These are phyloP conservation scores for Limnephilus marmoratus DNA, from an alignment of 2,888 invertebrate species.

Conservation along the genomic window DNA sequence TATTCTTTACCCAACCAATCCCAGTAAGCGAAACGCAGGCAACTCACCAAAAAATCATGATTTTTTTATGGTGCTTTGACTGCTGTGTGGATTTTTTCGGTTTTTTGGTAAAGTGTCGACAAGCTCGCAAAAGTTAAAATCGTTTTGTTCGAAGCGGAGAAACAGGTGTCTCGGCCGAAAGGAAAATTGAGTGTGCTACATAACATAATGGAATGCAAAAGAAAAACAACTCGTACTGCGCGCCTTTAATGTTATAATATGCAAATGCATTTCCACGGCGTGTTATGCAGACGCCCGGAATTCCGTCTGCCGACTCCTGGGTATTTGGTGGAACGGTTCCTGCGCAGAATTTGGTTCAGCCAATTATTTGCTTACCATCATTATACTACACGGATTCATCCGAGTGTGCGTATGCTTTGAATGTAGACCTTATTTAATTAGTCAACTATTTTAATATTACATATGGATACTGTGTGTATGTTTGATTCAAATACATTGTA, in stretches of 20 bases:
- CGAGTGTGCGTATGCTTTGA: background rate
- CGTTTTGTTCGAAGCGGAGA: constrained; percentile 16
- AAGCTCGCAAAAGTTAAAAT: background rate
- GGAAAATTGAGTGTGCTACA: constrained; percentile 35
- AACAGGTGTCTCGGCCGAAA: constrained; percentile 40
- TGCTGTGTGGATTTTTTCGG: background rate
- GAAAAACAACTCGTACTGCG: constrained; percentile 26
- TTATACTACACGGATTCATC: background rate
- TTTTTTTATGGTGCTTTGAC: background rate
- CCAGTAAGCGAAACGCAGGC: background rate
- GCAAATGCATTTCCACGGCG: constrained; percentile 21
- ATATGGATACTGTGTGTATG: no score
- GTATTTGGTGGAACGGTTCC: background rate
- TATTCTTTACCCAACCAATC: background rate
- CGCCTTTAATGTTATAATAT: background rate
- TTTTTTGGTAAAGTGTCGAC: background rate
- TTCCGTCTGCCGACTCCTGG: background rate
- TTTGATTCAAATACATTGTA: no score
- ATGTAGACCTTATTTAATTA: background rate
- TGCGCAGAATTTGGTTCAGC: background rate
- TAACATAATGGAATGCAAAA: constrained; percentile 42
- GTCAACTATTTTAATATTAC: background rate
- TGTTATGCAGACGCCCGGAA: background rate
- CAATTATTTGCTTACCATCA: background rate
- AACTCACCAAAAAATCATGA: background rate